Base-by-base conservation (phyloP, 2,797 vertebrate genomes). In the Eptatretus atami region DNA sequence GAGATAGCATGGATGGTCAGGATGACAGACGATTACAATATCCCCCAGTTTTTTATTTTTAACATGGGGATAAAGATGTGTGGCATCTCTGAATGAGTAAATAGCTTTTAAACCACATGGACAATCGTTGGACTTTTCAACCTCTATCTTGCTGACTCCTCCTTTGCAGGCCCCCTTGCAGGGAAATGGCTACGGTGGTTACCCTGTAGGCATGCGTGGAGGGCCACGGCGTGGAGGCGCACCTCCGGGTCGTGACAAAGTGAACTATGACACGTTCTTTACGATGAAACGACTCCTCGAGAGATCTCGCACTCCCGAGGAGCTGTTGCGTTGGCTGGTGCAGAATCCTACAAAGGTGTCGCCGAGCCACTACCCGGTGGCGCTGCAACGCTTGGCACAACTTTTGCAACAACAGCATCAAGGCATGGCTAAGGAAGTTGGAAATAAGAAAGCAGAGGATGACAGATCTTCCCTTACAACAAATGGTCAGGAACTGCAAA, bases 261-360 rank as follows among this genome's bases (percentile, higher is more conserved):
- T 82, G 81, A 82, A 79, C 67, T 83, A 82, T 2, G 82, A 83
- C 73, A 84, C 82, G 0, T 83, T 83, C 71, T 82, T 82, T 70
- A 83, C 82, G 66, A 80, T 90, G 79, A 85, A 83, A 74, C 74
- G 82, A 3, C 77, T 90, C 71, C 81, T 92, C 1, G 83, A 87
- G 71, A 80, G 84, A 64, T 86, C 84, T 0, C 77, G 72, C 63
- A 78, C 72, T 0, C 78, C 82, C 0, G 83, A 83, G 1, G 84
- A 90, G 69, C 81, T 88, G 60, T 77, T 90, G 55, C 82, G 83
- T 53, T 88, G 85, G 86, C 77, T 92, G 65, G 79, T 81, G 1
- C 86, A 92, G 77, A 90, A 90, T 73, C 84, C 84, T 0, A 71
- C 75, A 66, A 85, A 84, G 71, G 79, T 87, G 70, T 84, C 79